A percentile compares a stretch with the other conserved stretches of the same genome.
Evolutionary conservation across 2,797 vertebrate species (phyloP).

Genomic region (Lutjanus campechanus): DNA sequence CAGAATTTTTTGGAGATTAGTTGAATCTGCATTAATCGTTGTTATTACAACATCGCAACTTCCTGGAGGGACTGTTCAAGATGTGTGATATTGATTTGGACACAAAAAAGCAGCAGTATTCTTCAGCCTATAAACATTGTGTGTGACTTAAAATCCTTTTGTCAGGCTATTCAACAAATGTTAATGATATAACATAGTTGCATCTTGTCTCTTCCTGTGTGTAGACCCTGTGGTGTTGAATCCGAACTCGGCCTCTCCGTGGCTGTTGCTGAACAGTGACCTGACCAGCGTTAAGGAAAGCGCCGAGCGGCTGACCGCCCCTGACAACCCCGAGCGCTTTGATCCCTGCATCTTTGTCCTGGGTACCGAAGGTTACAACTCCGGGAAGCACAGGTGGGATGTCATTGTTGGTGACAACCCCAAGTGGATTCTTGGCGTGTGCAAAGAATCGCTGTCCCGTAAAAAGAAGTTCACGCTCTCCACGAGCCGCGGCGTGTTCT

Average conservation of each 20-base stretch:
- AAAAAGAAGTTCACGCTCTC: constrained; percentile 85
- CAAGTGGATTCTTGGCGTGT: constrained; percentile 89
- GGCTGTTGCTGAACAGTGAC: constrained; percentile 81
- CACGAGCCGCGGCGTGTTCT: constrained; percentile 82
- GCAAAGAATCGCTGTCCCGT: constrained; percentile 77
- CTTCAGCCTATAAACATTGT: not conserved
- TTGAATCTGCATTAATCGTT: too few species aligned
- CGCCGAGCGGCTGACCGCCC: constrained; percentile 52
- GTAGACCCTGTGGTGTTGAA: constrained; percentile 81
- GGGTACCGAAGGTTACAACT: constrained; percentile 76
- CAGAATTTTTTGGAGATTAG: too few species aligned
- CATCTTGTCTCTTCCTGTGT: constrained; percentile 11
- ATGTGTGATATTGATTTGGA: not conserved
- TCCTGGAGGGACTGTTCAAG: too few species aligned
- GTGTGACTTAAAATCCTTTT: not conserved
- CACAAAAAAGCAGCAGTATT: constrained; percentile 1
- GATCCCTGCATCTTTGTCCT: constrained; percentile 87
- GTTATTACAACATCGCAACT: too few species aligned
- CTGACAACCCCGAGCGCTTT: constrained; percentile 76
- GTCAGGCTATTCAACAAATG: not conserved
- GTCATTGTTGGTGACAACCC: constrained; percentile 82
- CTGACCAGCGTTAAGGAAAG: constrained; percentile 80
- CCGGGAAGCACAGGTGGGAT: constrained; percentile 89
- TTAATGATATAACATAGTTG: not conserved
- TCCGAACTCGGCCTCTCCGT: constrained; percentile 86